phyloP scores from a whole-genome alignment of 2,113 vertebrate genomes.

The Scomber scombrus region DNA sequence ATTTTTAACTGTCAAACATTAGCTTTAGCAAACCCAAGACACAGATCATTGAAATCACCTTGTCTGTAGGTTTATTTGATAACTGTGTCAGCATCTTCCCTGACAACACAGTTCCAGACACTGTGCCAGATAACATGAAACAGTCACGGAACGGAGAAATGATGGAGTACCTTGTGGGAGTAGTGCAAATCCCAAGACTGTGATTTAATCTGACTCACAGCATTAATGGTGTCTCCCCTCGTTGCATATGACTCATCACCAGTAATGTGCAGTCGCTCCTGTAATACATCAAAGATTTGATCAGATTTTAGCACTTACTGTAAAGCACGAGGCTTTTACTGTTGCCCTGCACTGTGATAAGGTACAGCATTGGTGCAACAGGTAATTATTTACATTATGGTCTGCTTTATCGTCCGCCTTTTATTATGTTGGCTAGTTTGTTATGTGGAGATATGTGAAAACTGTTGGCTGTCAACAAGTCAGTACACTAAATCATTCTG shows the following conservation, averaged over 20 bases:
- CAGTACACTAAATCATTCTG: slow-evolving; percentile 9
- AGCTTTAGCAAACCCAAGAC: background rate
- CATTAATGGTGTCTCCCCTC: background rate
- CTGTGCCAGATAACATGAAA: background rate
- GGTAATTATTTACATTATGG: too few relatives aligned
- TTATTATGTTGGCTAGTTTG: too few relatives aligned
- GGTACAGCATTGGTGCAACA: background rate
- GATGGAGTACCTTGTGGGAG: slow-evolving; percentile 15
- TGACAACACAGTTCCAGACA: too few relatives aligned
- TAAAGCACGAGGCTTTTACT: background rate
- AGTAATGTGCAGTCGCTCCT: background rate
- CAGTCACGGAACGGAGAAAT: background rate
- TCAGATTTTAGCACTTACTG: background rate
- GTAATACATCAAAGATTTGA: background rate
- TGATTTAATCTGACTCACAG: slow-evolving; percentile 5
- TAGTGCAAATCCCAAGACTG: slow-evolving; percentile 18
- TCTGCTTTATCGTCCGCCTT: too few relatives aligned
- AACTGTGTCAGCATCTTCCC: too few relatives aligned
- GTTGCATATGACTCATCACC: background rate
- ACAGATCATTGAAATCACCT: background rate
- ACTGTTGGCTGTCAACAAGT: background rate
- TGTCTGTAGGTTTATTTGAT: background rate
- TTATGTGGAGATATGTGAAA: too few relatives aligned
- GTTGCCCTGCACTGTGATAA: too few relatives aligned
- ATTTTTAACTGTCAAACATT: background rate